These are phyloP conservation scores for Carcharodon carcharias DNA, from an alignment of 2,797 vertebrate genomes.

Conservation along the genomic window DNA sequence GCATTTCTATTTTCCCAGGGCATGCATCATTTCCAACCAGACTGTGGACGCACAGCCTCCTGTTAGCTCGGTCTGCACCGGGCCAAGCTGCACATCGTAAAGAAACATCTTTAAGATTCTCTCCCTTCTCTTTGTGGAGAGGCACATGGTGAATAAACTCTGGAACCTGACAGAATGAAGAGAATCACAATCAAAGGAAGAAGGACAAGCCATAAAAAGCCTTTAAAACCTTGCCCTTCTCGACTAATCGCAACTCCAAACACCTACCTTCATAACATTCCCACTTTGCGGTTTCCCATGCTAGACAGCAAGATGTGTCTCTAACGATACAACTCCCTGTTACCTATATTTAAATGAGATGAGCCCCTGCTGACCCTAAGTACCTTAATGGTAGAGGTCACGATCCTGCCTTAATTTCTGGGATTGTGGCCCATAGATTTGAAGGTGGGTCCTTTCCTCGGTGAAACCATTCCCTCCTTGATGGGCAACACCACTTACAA, in stretches of 20 bases:
- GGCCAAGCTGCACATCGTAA: neutral
- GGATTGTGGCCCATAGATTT: neutral
- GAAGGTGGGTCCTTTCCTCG: neutral
- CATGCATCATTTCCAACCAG: too few species aligned
- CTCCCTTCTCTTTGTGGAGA: neutral
- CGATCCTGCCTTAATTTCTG: neutral
- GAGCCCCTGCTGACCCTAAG: neutral
- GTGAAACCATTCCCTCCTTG: neutral
- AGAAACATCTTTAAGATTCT: neutral
- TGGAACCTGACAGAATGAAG: neutral
- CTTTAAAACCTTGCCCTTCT: neutral
- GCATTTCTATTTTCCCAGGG: neutral
- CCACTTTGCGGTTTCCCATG: neutral
- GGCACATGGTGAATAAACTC: neutral
- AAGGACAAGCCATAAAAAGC: neutral
- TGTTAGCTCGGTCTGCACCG: neutral
- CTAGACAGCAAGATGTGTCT: neutral
- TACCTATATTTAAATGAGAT: neutral
- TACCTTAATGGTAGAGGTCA: neutral
- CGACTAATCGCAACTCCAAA: neutral
- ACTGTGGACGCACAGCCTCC: neutral
- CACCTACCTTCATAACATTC: neutral
- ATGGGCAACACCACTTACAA: neutral
- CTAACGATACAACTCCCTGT: neutral
- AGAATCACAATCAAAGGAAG: neutral